Evolutionary conservation across 2,797 vertebrate genomes (phyloP).

Genomic region (Gymnothorax reevesii): DNA sequence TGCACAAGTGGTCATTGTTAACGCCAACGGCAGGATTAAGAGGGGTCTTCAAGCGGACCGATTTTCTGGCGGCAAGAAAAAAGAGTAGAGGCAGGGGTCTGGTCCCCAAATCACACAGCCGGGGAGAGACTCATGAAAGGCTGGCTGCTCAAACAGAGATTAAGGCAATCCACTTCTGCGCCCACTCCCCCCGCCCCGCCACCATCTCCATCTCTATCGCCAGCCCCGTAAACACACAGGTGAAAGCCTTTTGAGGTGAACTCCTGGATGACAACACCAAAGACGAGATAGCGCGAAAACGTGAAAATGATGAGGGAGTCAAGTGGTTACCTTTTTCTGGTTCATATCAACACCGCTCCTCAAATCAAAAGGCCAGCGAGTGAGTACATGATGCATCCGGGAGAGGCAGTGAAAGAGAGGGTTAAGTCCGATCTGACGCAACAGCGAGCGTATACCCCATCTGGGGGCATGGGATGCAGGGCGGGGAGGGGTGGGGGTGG

Average conservation of each 20-base stretch:
- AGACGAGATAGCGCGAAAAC: slow-evolving; percentile 42
- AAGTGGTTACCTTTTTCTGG: slow-evolving; percentile 47
- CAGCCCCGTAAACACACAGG: slow-evolving; percentile 61
- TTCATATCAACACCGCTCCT: slow-evolving; percentile 28
- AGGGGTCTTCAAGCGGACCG: slow-evolving; percentile 99
- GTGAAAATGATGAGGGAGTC: slow-evolving; percentile 38
- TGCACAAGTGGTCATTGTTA: slow-evolving; percentile 99
- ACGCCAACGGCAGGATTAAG: slow-evolving; percentile 99
- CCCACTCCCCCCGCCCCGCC: slow-evolving; percentile 53
- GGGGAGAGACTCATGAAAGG: slow-evolving; percentile 92
- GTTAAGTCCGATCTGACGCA: not conserved
- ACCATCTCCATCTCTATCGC: slow-evolving; percentile 21
- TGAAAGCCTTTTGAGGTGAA: slow-evolving; percentile 56
- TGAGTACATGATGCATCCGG: not conserved
- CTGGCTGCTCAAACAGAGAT: slow-evolving; percentile 89
- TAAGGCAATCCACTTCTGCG: slow-evolving; percentile 88
- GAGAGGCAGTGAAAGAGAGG: not conserved
- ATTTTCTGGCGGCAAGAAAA: slow-evolving; percentile 99
- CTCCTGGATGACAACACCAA: not conserved
- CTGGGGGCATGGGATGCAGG: slow-evolving; percentile 6
- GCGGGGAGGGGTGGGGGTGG: slow-evolving; percentile 30
- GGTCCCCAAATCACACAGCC: slow-evolving; percentile 92
- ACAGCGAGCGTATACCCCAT: not conserved
- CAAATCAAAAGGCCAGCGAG: not conserved
- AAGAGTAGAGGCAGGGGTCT: slow-evolving; percentile 87